Base-by-base conservation (phyloP, 2,797 vertebrate genomes). In the Tapirus indicus region DNA sequence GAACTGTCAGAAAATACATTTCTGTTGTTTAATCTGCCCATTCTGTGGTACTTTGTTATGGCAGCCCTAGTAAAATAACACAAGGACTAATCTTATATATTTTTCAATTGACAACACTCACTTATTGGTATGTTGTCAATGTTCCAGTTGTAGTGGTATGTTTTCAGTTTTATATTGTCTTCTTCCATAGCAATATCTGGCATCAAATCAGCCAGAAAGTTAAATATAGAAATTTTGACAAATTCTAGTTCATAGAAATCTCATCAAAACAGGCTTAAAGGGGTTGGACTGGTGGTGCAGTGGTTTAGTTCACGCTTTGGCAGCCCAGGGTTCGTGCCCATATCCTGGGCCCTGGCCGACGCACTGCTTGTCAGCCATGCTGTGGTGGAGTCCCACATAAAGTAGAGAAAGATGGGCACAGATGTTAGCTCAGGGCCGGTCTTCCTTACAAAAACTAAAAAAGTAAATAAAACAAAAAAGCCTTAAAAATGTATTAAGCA, bases 141-240 rank as follows among this genome's bases (percentile, higher is more conserved):
- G 47, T 91, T 64, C 52, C 56, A 41, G 16, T 21, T 85, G 32
- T 47, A 72, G 35, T 18, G 5, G 4, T 54, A 56, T 78, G 5
- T 56, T 20, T 89, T 82, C 17, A 44, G 23, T 96, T 77, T 41
- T 77, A 49, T 68, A 38, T 84, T 49, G 7, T 87, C 47, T 87
- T 82, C 75, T 13, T 75, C 49, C 18, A 58, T 60, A 25, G 66
- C 20, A 27, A 56, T 85, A 66, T 80, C 5, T 87, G 14, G 23
- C 13, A 91, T 64, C 58, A 91, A 90, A 94, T 91, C 13, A 47
- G 5, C 16, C 54, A 58, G 47, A 74, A 52, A 75, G 56, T 93
- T 91, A 79, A 41, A 74, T 74, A 80, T 35, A 79, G 64, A 96
- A 68, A 91, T 82, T 68, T 35, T 96, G 56, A 54, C 35, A 62